A percentile compares a stretch with the other conserved stretches of the same genome.
Evolutionary conservation across 2,888 invertebrate genomes (phyloP).

Genomic region (Stramonita haemastoma): DNA sequence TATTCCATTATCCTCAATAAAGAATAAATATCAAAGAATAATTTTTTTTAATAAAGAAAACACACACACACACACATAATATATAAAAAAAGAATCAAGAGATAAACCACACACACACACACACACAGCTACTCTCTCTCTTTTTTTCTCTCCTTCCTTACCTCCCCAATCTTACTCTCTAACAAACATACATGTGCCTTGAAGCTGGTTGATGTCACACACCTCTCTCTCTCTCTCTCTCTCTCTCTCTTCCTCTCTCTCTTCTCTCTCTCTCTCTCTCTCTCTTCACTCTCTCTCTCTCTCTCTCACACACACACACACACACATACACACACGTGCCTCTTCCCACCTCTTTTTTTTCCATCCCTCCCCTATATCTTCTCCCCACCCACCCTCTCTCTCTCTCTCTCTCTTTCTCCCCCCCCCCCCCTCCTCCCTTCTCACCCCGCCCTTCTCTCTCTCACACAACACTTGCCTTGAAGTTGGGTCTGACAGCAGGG

Average conservation of each 20-base stretch:
- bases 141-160: too few species aligned
- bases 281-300: neutral
- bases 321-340: neutral
- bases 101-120: too few species aligned
- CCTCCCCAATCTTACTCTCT: too few species aligned
- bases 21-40: too few species aligned
- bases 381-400: neutral
- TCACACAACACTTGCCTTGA: slow-evolving; percentile 58
- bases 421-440: neutral
- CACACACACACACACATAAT: too few species aligned
- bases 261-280: neutral
- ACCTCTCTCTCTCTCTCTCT: too few species aligned
- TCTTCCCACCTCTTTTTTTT: neutral
- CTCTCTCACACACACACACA: slow-evolving; percentile 1
- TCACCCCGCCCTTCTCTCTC: neutral
- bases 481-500: slow-evolving; percentile 68
- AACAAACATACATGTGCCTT: too few species aligned
- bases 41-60: too few species aligned
- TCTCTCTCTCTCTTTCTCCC: neutral
- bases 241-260: neutral
- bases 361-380: neutral
- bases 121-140: too few species aligned
- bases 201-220: too few species aligned
- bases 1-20: too few species aligned
- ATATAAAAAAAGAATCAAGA: too few species aligned